These are phyloP conservation scores for Adela reaumurella DNA, from an alignment of 2,888 invertebrate species.

Conservation along the genomic window DNA sequence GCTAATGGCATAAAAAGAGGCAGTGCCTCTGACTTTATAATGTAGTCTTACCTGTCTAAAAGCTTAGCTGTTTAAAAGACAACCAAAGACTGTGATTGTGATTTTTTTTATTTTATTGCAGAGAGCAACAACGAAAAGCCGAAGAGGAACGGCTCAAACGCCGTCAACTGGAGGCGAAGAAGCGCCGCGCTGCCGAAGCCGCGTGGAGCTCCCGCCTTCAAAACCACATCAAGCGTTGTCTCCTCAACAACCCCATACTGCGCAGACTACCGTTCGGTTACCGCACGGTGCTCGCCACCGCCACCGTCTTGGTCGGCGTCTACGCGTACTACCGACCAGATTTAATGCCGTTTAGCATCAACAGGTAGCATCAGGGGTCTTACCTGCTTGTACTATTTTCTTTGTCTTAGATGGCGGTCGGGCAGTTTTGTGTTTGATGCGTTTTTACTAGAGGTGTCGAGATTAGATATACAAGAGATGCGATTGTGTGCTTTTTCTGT, in stretches of 20 bases:
- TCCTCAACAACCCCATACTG: slow-evolving; percentile 28
- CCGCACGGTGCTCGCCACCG: slow-evolving; percentile 49
- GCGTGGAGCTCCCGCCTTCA: slow-evolving; percentile 14
- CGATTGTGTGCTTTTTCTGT: background rate
- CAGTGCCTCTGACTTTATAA: too few species aligned
- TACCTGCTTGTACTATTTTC: slow-evolving; percentile 43
- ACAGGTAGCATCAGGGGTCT: slow-evolving; percentile 39
- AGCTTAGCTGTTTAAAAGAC: too few species aligned
- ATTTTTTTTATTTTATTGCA: too few species aligned
- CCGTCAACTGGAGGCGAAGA: slow-evolving; percentile 30
- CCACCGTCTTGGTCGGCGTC: slow-evolving; percentile 55
- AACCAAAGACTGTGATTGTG: too few species aligned
- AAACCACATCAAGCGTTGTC: slow-evolving; percentile 19
- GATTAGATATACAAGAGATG: too few species aligned
- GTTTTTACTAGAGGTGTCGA: too few species aligned
- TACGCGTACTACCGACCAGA: slow-evolving; percentile 59
- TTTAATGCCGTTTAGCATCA: slow-evolving; percentile 19
- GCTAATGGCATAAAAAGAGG: too few species aligned
- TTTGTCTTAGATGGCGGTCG: slow-evolving; percentile 14
- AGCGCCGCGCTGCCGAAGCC: slow-evolving; percentile 11
- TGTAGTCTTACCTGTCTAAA: too few species aligned
- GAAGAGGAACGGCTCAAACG: slow-evolving; percentile 55
- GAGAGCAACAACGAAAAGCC: slow-evolving; percentile 54
- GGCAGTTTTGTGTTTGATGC: background rate
- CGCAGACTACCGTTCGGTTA: slow-evolving; percentile 36